phyloP scores from a whole-genome alignment of 1,140 invertebrate species.

The Bombyx mori region DNA sequence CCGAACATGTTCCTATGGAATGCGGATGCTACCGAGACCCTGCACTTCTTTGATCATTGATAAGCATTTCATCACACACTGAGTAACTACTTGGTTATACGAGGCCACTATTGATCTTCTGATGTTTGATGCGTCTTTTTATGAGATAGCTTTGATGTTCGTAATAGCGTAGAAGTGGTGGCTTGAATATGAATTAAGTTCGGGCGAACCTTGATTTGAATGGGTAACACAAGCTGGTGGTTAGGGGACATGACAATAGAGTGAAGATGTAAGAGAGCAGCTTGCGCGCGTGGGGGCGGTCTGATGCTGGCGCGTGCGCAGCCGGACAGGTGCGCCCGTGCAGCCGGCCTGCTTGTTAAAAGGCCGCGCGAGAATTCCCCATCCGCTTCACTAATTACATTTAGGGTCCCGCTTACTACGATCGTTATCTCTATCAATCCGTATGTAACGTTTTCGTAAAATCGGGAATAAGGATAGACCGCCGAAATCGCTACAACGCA shows the following conservation, averaged over 20 bases:
- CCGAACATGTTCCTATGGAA: slow-evolving; percentile 51
- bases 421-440: slow-evolving; percentile 6
- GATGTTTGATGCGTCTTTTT: too few relatives aligned
- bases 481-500: background rate
- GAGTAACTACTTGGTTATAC: too few relatives aligned
- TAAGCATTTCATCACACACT: background rate
- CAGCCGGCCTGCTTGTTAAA: slow-evolving; percentile 52
- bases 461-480: too few relatives aligned
- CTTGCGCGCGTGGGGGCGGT: slow-evolving; percentile 1
- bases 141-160: too few relatives aligned
- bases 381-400: slow-evolving; percentile 35
- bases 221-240: too few relatives aligned
- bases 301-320: slow-evolving; percentile 29
- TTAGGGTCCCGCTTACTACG: slow-evolving; percentile 26
- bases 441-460: background rate
- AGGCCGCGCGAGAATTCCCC: slow-evolving; percentile 36
- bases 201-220: too few relatives aligned
- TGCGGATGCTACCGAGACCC: slow-evolving; percentile 58
- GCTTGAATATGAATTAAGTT: too few relatives aligned
- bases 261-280: too few relatives aligned
- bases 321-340: slow-evolving; percentile 47
- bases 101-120: too few relatives aligned
- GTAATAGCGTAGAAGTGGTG: too few relatives aligned
- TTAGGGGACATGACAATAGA: too few relatives aligned
- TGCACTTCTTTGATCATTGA: slow-evolving; percentile 27